Percentiles rank a stretch among this genome's conserved stretches.
Conservation (phyloP, 2,797 vertebrate species). For the Alosa sapidissima region DNA sequence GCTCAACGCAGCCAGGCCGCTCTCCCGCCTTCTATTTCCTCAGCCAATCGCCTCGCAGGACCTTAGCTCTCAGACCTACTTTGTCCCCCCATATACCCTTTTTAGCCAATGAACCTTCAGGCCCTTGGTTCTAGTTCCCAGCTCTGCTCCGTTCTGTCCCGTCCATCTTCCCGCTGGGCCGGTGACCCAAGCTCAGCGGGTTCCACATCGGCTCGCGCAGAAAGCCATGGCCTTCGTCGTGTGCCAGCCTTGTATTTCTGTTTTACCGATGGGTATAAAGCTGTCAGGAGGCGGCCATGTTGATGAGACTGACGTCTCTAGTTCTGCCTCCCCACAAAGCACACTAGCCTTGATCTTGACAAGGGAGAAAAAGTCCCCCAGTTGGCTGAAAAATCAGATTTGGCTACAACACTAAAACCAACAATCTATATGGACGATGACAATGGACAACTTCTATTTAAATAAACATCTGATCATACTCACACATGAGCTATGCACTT, state of each 20-base stretch:
- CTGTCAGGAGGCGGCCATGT: background rate
- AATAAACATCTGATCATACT: background rate
- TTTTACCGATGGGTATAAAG: slow-evolving; percentile 45
- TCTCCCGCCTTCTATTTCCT: slow-evolving; percentile 30
- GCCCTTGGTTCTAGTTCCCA: background rate
- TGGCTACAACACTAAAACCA: background rate
- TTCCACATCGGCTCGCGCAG: background rate
- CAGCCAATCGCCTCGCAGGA: background rate
- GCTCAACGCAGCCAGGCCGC: slow-evolving; percentile 47
- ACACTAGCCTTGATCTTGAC: background rate
- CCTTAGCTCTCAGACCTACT: background rate
- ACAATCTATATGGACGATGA: background rate
- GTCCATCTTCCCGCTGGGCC: background rate
- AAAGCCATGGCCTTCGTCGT: background rate
- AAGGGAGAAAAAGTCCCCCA: background rate
- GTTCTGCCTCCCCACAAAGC: background rate
- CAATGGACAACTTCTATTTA: background rate
- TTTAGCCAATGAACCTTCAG: background rate
- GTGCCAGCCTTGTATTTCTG: slow-evolving; percentile 24
- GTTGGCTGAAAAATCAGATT: background rate
- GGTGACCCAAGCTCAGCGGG: background rate
- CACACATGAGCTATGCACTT: background rate
- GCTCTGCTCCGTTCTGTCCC: background rate
- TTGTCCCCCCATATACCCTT: background rate
- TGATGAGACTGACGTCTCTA: background rate